Evolutionary conservation across 23 tunicate genomes (phyloP).

Genomic region (Oikopleura vanhoeffeni): DNA sequence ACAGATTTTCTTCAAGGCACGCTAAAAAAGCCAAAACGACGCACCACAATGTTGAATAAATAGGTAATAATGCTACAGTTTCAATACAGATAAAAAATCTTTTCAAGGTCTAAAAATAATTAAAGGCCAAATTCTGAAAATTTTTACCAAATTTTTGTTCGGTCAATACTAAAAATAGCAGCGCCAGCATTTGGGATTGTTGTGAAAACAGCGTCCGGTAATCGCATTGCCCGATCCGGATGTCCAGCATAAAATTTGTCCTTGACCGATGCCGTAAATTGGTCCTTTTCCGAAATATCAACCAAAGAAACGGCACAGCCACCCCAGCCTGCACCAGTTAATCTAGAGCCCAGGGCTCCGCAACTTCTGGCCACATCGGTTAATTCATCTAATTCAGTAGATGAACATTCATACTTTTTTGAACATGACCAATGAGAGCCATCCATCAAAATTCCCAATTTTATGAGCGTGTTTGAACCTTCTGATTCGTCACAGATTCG

Average conservation of each 20-base stretch:
- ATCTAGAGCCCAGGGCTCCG: slow-evolving; percentile 76
- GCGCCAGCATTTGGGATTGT: neutral
- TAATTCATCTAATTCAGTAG: slow-evolving; percentile 38
- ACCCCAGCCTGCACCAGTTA: slow-evolving; percentile 99
- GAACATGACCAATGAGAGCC: slow-evolving; percentile 60
- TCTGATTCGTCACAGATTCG: neutral
- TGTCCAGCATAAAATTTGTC: slow-evolving; percentile 21
- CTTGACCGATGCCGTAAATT: slow-evolving; percentile 25
- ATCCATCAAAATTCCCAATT: slow-evolving; percentile 44
- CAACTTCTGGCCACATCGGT: slow-evolving; percentile 38
- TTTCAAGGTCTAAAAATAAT: no score
- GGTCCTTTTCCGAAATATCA: slow-evolving; percentile 16
- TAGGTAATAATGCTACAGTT: no score
- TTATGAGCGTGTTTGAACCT: neutral
- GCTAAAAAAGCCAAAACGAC: no score
- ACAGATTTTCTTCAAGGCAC: no score
- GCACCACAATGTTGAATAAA: no score
- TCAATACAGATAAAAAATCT: no score
- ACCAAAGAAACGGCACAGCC: slow-evolving; percentile 89
- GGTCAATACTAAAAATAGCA: neutral
- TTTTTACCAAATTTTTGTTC: no score
- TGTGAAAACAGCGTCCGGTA: neutral
- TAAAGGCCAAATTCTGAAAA: no score
- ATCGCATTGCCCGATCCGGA: neutral
- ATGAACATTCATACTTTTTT: slow-evolving; percentile 55